phyloP scores from a whole-genome alignment of 2,888 invertebrate genomes.

The Epistrophe eligans region DNA sequence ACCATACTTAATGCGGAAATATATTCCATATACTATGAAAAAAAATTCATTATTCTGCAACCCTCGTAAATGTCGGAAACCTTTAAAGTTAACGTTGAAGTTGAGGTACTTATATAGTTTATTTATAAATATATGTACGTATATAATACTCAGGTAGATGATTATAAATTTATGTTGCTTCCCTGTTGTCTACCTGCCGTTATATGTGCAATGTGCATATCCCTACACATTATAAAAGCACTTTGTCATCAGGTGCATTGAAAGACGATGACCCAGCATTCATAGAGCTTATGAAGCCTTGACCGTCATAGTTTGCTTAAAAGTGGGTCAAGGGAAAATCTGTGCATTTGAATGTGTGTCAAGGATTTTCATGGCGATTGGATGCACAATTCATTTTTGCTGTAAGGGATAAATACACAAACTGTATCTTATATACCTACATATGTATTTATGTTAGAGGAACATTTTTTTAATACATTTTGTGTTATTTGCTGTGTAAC shows the following conservation, averaged over 20 bases:
- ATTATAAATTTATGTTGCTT: conserved; percentile 46
- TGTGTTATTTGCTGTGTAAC: neutral
- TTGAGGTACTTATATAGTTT: neutral
- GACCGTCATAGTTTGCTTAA: conserved; percentile 30
- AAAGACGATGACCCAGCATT: conserved; percentile 30
- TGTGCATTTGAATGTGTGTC: conserved; percentile 30
- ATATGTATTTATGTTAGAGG: conserved; percentile 7
- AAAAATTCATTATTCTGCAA: conserved; percentile 22
- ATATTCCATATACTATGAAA: neutral
- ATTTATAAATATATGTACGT: conserved; percentile 6
- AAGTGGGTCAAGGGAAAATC: conserved; percentile 57
- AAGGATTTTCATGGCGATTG: conserved; percentile 4
- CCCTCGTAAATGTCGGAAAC: conserved; percentile 55
- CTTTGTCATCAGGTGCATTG: conserved; percentile 24
- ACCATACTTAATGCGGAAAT: conserved; percentile 17
- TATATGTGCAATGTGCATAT: neutral
- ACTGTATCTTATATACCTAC: too few species aligned
- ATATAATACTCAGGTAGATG: neutral
- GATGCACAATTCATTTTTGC: conserved; percentile 6
- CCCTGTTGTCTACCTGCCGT: conserved; percentile 12
- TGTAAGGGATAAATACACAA: neutral
- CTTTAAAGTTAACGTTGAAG: conserved; percentile 54
- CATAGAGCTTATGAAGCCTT: conserved; percentile 30
- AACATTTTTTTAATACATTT: neutral
- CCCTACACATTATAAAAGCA: neutral